These are phyloP conservation scores for Characodon lateralis DNA, from an alignment of 2,797 vertebrate genomes.

Conservation along the genomic window DNA sequence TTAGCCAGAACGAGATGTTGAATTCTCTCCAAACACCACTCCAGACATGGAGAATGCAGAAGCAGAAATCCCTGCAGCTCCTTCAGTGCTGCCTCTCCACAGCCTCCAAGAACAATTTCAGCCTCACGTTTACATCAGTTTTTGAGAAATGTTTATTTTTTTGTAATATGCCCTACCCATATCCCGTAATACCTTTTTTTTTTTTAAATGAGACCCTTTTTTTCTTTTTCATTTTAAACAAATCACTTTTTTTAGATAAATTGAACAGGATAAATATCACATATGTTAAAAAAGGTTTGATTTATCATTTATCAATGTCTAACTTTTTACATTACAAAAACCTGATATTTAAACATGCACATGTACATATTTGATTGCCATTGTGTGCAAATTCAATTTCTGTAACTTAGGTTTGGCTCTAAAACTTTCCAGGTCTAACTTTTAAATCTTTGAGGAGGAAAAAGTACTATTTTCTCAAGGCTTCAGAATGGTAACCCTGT, in stretches of 20 bases:
- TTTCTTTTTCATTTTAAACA: background rate
- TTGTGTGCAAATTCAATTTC: background rate
- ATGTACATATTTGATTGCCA: background rate
- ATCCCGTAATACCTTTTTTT: no score
- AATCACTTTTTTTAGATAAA: background rate
- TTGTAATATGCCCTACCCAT: background rate
- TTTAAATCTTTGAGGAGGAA: background rate
- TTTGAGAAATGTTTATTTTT: background rate
- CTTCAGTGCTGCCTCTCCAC: no score
- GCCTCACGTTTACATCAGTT: background rate
- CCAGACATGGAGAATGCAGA: background rate
- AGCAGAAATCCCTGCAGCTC: no score
- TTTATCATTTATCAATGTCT: background rate
- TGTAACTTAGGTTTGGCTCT: background rate
- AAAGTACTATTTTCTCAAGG: background rate
- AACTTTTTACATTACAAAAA: background rate
- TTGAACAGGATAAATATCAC: background rate
- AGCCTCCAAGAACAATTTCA: background rate
- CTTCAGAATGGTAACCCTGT: background rate
- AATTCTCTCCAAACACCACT: background rate
- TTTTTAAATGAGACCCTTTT: background rate
- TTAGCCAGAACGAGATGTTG: background rate
- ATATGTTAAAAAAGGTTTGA: background rate
- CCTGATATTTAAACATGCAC: background rate
- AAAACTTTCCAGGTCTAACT: background rate